A percentile compares a stretch with the other conserved stretches of the same genome.
These are phyloP conservation scores for Drosophila erecta DNA, from an alignment of 1,140 invertebrate species.

Conservation along the genomic window DNA sequence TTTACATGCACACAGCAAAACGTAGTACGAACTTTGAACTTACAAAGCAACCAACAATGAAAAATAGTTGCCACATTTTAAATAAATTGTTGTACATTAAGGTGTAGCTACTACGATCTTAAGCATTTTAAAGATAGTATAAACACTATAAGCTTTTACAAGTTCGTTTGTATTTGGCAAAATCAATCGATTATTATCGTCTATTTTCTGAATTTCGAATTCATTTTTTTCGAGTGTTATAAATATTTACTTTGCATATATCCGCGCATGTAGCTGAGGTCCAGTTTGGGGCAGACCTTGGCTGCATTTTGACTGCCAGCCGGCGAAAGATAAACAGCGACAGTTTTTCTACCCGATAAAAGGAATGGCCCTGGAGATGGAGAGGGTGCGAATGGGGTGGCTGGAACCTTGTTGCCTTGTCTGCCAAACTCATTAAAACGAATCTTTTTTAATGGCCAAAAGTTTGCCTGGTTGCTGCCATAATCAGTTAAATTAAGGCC, in stretches of 20 bases:
- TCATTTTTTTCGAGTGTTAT: slow-evolving; percentile 1
- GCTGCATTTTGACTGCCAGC: slow-evolving; percentile 39
- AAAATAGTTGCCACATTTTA: neutral
- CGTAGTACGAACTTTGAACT: neutral
- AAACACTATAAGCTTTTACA: too few species aligned
- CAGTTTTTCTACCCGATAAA: slow-evolving; percentile 65
- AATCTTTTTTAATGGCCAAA: slow-evolving; percentile 82
- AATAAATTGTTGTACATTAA: too few species aligned
- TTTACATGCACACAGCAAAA: slow-evolving; percentile 5
- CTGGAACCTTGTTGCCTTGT: slow-evolving; percentile 50
- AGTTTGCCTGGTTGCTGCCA: slow-evolving; percentile 71
- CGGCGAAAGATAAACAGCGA: slow-evolving; percentile 72
- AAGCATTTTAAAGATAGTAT: too few species aligned
- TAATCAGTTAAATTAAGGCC: slow-evolving; percentile 81
- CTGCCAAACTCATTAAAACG: slow-evolving; percentile 81
- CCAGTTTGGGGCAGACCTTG: slow-evolving; percentile 42
- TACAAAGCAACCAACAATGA: too few species aligned
- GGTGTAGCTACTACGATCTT: too few species aligned
- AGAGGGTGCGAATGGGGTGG: slow-evolving; percentile 2
- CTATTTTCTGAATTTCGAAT: neutral
- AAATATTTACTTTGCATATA: slow-evolving; percentile 12
- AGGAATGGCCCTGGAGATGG: slow-evolving; percentile 4
- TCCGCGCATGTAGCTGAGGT: slow-evolving; percentile 32
- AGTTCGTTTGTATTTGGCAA: too few species aligned
- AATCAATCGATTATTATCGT: too few species aligned